A percentile compares a stretch with the other conserved stretches of the same genome.
Conservation (phyloP, 2,797 vertebrate genomes). For the Dipus sagitta region DNA sequence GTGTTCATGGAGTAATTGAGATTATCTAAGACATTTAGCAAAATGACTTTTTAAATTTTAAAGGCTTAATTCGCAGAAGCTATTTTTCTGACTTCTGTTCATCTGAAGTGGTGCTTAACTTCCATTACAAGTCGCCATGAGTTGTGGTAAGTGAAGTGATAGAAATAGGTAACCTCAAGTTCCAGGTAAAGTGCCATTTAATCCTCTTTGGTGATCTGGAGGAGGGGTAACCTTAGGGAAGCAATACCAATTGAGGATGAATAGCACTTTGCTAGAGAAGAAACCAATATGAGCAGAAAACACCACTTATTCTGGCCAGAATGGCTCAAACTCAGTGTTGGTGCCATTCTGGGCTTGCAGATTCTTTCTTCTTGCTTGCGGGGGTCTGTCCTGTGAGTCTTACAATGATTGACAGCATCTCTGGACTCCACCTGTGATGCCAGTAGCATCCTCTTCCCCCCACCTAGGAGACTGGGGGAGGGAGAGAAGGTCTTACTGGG, state of each 20-base stretch:
- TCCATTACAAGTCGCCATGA: neutral
- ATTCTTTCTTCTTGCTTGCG: neutral
- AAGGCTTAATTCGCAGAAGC: neutral
- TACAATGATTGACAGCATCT: neutral
- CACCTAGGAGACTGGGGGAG: neutral
- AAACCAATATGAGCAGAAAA: neutral
- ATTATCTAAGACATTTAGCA: neutral
- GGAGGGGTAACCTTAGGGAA: neutral
- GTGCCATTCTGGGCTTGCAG: neutral
- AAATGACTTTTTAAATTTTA: slow-evolving; percentile 8
- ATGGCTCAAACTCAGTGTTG: neutral
- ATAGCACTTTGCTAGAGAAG: neutral
- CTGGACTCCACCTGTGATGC: neutral
- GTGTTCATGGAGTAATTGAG: neutral
- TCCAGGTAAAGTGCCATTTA: neutral
- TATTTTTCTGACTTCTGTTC: slow-evolving; percentile 22
- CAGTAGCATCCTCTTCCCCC: rapidly evolving
- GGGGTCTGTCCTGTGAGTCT: neutral
- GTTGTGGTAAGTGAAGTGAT: neutral
- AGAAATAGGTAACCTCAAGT: neutral
- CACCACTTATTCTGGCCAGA: neutral
- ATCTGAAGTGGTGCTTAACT: neutral
- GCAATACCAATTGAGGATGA: no score
- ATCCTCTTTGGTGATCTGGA: neutral
- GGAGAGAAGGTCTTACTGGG: neutral